Evolutionary conservation across 2,113 vertebrate genomes (phyloP), one percentile per base, ranked within the genome.

Genomic region (Bos taurus): DNA sequence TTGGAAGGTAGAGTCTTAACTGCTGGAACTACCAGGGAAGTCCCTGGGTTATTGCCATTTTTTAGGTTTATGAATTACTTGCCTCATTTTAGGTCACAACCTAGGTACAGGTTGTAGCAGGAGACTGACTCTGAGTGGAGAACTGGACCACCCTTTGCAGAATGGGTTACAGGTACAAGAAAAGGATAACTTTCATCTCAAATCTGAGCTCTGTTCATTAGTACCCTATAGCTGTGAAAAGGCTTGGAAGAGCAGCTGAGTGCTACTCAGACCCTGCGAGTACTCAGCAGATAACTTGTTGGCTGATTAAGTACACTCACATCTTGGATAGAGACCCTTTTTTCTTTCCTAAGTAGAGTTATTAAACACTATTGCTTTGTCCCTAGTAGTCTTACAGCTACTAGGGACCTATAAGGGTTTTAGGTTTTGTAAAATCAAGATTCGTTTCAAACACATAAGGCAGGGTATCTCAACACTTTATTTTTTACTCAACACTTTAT

Each of bases 341-440:
- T 48, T 87, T 54, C n/a, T 54, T n/a, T 14, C 11, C 78, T 43
- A 33, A 96, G n/a, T 78, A n/a, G 33, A 40, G n/a, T 91, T 67
- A 88, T 60, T 97, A 96, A 78, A 80, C 25, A 62, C 19, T 71
- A 80, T 88, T 71, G 97, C 82, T 91, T 88, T 86, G 28, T 91
- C 77, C 13, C 83, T 71, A n/a, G 50, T 50, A 33, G 46, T 57
- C 48, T 71, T 81, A 77, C 0, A 56, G 78, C 46, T 92, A 36
- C 71, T 71, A 71, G 64, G 64, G 64, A 36, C 54, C 28, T 59
- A 74, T 3, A 74, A 80, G 36, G 2, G 30, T 59, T 85, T 85
- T 62, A 88, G 77, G 21, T 92, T 93, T 91, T 91, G 48, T 36
- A 81, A 94, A 94, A 62, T 84, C 23, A 71, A 74, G 46, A 40